Evolutionary conservation across 2,797 vertebrate genomes (phyloP).

Genomic region (Phataginus tetradactyla): DNA sequence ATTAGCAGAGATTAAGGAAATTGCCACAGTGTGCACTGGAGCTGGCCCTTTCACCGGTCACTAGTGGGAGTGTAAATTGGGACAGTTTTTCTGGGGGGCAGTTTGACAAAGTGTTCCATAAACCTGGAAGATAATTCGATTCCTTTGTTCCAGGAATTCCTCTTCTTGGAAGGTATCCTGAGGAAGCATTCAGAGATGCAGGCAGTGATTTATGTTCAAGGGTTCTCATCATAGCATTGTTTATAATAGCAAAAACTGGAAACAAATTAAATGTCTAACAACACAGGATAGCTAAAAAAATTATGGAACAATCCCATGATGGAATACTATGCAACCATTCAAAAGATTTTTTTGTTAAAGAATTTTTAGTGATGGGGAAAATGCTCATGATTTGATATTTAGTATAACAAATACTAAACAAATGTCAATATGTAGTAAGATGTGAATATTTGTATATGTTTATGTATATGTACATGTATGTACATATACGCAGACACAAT

Average conservation of each 20-base stretch:
- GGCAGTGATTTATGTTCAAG: conserved; percentile 72
- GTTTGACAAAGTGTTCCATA: background rate
- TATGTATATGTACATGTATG: background rate
- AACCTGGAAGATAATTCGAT: conserved; percentile 55
- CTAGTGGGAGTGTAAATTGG: background rate
- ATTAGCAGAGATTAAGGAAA: background rate
- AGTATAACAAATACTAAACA: conserved; percentile 5
- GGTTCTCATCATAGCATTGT: conserved; percentile 9
- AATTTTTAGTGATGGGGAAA: background rate
- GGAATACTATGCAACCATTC: conserved; percentile 9
- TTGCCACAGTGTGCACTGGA: background rate
- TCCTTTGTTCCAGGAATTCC: conserved; percentile 47
- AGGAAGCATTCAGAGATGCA: conserved; percentile 51
- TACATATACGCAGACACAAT: background rate
- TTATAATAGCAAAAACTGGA: conserved; percentile 50
- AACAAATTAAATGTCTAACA: conserved; percentile 18
- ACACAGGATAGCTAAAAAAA: background rate
- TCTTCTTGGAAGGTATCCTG: conserved; percentile 58
- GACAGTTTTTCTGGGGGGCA: background rate
- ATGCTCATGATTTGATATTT: background rate
- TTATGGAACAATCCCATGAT: background rate
- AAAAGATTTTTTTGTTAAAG: background rate
- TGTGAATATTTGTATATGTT: background rate
- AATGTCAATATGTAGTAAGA: background rate
- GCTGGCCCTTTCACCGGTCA: background rate